Evolutionary conservation across 2,888 invertebrate species (phyloP).

Genomic region (Cryptocheilus praepositus): DNA sequence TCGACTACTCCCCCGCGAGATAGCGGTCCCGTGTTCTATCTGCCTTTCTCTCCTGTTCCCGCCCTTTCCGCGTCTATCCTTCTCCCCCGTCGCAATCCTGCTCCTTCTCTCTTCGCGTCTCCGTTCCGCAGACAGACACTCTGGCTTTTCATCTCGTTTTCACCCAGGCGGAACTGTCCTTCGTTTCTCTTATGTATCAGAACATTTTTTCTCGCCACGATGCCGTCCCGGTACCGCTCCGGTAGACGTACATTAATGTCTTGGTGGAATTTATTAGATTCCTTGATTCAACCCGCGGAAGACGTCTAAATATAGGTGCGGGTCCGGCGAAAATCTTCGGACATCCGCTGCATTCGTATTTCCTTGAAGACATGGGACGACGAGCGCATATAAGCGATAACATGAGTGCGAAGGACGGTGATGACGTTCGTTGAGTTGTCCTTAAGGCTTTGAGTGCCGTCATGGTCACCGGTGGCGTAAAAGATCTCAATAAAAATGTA

Average conservation of each 20-base stretch:
- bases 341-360: slow-evolving; percentile 13
- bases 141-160: slow-evolving; percentile 34
- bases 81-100: slow-evolving; percentile 23
- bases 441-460: too few species aligned
- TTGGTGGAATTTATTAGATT: slow-evolving; percentile 43
- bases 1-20: slow-evolving; percentile 54
- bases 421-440: not conserved
- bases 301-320: slow-evolving; percentile 40
- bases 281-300: slow-evolving; percentile 18
- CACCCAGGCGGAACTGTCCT: slow-evolving; percentile 25
- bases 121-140: slow-evolving; percentile 11
- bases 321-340: slow-evolving; percentile 22
- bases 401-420: not conserved
- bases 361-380: too few species aligned
- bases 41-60: slow-evolving; percentile 10
- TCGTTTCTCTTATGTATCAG: slow-evolving; percentile 23
- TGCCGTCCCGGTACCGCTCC: not conserved
- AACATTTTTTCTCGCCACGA: slow-evolving; percentile 8
- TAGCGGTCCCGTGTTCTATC: slow-evolving; percentile 40
- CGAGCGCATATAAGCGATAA: not conserved
- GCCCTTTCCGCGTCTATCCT: not conserved
- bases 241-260: slow-evolving; percentile 31
- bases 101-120: not conserved
- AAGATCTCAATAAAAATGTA: too few species aligned
- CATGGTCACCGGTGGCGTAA: too few species aligned